Evolutionary conservation across 2,113 vertebrate genomes (phyloP).

Genomic region (Poicephalus meyeri): DNA sequence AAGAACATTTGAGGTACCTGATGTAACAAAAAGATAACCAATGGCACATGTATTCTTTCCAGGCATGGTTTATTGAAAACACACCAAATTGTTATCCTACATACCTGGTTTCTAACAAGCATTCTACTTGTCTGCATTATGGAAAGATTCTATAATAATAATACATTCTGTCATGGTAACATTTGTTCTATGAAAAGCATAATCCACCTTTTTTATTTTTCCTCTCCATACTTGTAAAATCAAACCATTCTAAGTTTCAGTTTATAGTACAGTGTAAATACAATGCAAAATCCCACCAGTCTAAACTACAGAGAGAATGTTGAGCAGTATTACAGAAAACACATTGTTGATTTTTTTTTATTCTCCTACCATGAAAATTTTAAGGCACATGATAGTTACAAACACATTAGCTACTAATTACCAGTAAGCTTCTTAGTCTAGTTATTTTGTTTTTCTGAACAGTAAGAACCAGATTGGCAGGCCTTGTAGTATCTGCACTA

Average conservation of each 20-base stretch:
- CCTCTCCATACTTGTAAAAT: conserved; percentile 73
- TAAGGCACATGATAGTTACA: conserved; percentile 98
- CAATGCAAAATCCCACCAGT: conserved; percentile 86
- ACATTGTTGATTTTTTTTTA: conserved; percentile 76
- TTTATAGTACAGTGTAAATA: conserved; percentile 92
- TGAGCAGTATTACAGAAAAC: conserved; percentile 83
- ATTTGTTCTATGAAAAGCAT: conserved; percentile 84
- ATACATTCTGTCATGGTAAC: conserved; percentile 91
- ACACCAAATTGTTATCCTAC: conserved; percentile 94
- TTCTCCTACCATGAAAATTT: conserved; percentile 91
- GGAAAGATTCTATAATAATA: conserved; percentile 87
- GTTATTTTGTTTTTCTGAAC: conserved; percentile 77
- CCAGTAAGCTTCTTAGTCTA: conserved; percentile 76
- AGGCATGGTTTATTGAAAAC: conserved; percentile 98
- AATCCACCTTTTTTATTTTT: conserved; percentile 68
- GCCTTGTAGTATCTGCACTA: conserved; percentile 50
- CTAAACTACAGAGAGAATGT: conserved; percentile 81
- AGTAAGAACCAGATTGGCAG: conserved; percentile 73
- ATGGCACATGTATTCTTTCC: conserved; percentile 70
- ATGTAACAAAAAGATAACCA: conserved; percentile 36
- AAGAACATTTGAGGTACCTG: background rate
- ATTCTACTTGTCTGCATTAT: conserved; percentile 90
- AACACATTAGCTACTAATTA: conserved; percentile 91
- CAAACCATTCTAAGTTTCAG: conserved; percentile 79
- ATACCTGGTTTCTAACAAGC: conserved; percentile 92